Conservation (phyloP, 2,888 invertebrate genomes). For the Idaea dimidiata region DNA sequence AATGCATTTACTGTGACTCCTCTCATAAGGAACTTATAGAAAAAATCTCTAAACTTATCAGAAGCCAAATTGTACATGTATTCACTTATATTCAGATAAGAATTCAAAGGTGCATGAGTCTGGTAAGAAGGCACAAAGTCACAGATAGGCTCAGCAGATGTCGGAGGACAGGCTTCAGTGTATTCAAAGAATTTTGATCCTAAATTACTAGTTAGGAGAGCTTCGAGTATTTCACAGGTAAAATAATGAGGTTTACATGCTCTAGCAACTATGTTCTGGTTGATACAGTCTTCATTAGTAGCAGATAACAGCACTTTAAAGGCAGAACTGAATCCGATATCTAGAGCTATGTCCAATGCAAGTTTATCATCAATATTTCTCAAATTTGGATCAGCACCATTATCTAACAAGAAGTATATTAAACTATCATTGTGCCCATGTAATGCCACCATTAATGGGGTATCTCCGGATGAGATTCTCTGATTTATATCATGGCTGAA, state of each 20-base stretch:
- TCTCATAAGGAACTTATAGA: conserved; percentile 62
- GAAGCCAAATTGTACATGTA: conserved; percentile 61
- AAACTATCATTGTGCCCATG: conserved; percentile 53
- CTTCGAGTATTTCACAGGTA: conserved; percentile 61
- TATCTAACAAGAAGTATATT: conserved; percentile 56
- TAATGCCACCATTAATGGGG: conserved; percentile 60
- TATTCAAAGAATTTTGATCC: conserved; percentile 67
- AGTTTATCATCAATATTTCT: conserved; percentile 52
- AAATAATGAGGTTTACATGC: conserved; percentile 72
- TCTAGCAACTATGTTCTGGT: conserved; percentile 53
- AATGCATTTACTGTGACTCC: conserved; percentile 64
- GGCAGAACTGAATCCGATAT: conserved; percentile 46
- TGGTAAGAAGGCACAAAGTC: conserved; percentile 48
- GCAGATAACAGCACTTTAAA: conserved; percentile 56
- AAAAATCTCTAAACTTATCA: conserved; percentile 60
- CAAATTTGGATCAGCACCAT: conserved; percentile 65
- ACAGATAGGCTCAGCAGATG: conserved; percentile 50
- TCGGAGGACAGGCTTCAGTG: conserved; percentile 50
- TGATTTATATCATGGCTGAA: conserved; percentile 64
- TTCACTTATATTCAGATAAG: conserved; percentile 64
- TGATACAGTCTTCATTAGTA: conserved; percentile 51
- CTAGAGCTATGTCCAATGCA: conserved; percentile 62
- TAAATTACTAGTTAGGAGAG: conserved; percentile 58
- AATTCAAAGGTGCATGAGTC: conserved; percentile 62
- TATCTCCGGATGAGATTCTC: conserved; percentile 53